phyloP scores from a whole-genome alignment of 2,888 invertebrate species.

The Aporophyla lueneburgensis region DNA sequence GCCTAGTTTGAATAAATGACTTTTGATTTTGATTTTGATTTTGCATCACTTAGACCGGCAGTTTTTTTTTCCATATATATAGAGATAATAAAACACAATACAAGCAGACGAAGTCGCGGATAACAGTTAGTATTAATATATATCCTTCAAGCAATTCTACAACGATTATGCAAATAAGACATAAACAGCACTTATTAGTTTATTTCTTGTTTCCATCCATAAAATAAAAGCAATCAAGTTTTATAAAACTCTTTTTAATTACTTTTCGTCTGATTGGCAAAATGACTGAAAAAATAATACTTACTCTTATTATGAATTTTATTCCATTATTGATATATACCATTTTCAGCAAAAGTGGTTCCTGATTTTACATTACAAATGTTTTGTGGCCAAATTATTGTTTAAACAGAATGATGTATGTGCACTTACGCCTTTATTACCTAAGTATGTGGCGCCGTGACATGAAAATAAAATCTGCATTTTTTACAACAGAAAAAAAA shows the following conservation, averaged over 20 bases:
- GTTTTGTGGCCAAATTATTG: background rate
- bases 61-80: no score
- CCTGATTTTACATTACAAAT: background rate
- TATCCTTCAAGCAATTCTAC: background rate
- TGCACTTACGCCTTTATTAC: background rate
- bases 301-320: background rate
- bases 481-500: slow-evolving; percentile 12
- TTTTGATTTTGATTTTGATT: no score
- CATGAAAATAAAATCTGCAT: background rate
- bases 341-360: background rate
- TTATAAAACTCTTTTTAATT: slow-evolving; percentile 8
- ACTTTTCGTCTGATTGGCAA: background rate
- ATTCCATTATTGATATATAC: background rate
- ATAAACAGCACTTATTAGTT: background rate
- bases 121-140: background rate
- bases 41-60: no score
- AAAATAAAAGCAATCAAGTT: background rate
- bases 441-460: background rate
- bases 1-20: no score
- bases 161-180: slow-evolving; percentile 12
- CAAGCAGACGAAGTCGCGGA: background rate
- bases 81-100: no score
- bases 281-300: background rate
- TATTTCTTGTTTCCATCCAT: background rate
- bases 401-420: background rate